A percentile compares a stretch with the other conserved stretches of the same genome.
Conservation (phyloP, 2,888 invertebrate species). For the Cremastobaeus sp. region DNA sequence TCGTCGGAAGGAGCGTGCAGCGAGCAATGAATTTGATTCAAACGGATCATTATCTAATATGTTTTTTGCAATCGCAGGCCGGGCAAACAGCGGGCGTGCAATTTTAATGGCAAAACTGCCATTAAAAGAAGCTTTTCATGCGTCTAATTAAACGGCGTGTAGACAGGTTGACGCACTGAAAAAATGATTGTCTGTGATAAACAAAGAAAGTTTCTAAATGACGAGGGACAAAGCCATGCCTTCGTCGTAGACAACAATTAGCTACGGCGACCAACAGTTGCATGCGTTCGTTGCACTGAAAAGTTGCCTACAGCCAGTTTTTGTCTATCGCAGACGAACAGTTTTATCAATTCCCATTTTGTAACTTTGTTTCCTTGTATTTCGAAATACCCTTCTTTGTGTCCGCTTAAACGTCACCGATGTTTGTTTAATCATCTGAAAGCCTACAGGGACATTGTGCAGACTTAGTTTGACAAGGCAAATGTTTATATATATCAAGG, state of each 20-base stretch:
- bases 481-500: slow-evolving; percentile 5
- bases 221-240: slow-evolving; percentile 34
- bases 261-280: slow-evolving; percentile 43
- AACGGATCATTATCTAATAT: slow-evolving; percentile 1
- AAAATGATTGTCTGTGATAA: slow-evolving; percentile 55
- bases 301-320: slow-evolving; percentile 46
- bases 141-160: slow-evolving; percentile 49
- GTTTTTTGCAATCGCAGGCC: slow-evolving; percentile 17
- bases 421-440: slow-evolving; percentile 14
- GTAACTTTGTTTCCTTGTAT: slow-evolving; percentile 35
- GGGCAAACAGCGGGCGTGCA: slow-evolving; percentile 6
- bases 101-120: too few relatives aligned
- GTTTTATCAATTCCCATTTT: slow-evolving; percentile 47
- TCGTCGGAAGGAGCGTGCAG: background rate
- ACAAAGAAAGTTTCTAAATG: slow-evolving; percentile 56
- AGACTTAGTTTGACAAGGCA: too few relatives aligned
- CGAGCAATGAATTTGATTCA: slow-evolving; percentile 14
- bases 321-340: slow-evolving; percentile 53
- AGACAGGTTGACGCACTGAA: slow-evolving; percentile 51
- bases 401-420: slow-evolving; percentile 3
- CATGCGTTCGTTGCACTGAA: slow-evolving; percentile 40
- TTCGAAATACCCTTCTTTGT: too few relatives aligned
- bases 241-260: slow-evolving; percentile 56
- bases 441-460: too few relatives aligned
- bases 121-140: slow-evolving; percentile 15